Percentiles rank a stretch among this genome's conserved stretches.
phyloP scores from a whole-genome alignment of 2,888 invertebrate species.

The Dynastes hyllus region DNA sequence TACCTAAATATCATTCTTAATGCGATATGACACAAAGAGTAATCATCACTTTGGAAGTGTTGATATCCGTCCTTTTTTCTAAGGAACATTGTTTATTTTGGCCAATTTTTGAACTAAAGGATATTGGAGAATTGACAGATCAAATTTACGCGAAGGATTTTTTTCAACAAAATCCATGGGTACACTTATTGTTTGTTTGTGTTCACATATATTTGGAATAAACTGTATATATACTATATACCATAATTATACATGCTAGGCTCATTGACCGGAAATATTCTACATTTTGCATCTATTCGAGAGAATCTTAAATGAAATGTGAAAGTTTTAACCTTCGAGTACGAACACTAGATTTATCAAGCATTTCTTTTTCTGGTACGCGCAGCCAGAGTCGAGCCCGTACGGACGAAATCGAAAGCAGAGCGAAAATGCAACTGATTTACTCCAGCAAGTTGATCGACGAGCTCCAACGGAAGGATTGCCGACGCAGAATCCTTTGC shows the following conservation, averaged over 20 bases:
- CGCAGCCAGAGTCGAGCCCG: slow-evolving; percentile 46
- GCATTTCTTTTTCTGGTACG: slow-evolving; percentile 14
- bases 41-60: too few species aligned
- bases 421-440: slow-evolving; percentile 49
- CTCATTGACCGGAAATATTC: slow-evolving; percentile 48
- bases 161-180: too few species aligned
- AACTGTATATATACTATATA: too few species aligned
- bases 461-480: slow-evolving; percentile 61
- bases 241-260: neutral
- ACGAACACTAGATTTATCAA: neutral
- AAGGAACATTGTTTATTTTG: too few species aligned
- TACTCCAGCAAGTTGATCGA: slow-evolving; percentile 49
- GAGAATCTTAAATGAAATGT: slow-evolving; percentile 47
- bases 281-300: slow-evolving; percentile 19
- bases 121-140: too few species aligned
- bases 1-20: too few species aligned
- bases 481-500: slow-evolving; percentile 66
- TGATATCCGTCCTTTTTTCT: too few species aligned
- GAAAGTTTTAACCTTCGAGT: slow-evolving; percentile 42
- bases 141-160: too few species aligned
- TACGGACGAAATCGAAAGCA: slow-evolving; percentile 50
- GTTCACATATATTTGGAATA: too few species aligned
- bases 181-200: too few species aligned
- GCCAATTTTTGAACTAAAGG: too few species aligned
- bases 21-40: too few species aligned